phyloP scores from a whole-genome alignment of 1,140 invertebrate genomes.

The Macrostomum lignano region DNA sequence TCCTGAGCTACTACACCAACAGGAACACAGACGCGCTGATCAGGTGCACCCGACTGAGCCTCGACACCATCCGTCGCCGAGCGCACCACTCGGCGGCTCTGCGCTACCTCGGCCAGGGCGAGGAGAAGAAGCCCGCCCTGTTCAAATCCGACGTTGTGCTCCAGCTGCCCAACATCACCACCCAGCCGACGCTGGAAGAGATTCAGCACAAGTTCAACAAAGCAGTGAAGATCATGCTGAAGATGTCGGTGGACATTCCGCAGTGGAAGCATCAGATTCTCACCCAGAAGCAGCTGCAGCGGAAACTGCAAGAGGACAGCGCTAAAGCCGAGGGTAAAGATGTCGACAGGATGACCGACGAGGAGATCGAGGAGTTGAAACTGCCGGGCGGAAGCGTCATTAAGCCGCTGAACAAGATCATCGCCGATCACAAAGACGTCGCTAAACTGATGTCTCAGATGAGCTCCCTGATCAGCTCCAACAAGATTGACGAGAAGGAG shows the following conservation, averaged over 20 bases:
- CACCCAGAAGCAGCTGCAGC: constrained; percentile 22
- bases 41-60: constrained; percentile 25
- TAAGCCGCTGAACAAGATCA: constrained; percentile 23
- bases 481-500: constrained; percentile 20
- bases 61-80: constrained; percentile 25
- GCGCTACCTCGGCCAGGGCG: neutral
- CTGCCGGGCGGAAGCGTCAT: constrained; percentile 12
- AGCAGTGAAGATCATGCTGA: constrained; percentile 22
- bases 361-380: constrained; percentile 20
- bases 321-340: constrained; percentile 11
- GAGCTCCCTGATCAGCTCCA: constrained; percentile 22
- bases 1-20: constrained; percentile 24
- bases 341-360: constrained; percentile 13
- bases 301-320: constrained; percentile 7
- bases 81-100: constrained; percentile 12
- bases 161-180: constrained; percentile 53
- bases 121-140: constrained; percentile 6
- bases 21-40: constrained; percentile 26
- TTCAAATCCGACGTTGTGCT: constrained; percentile 38
- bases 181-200: constrained; percentile 58
- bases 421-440: constrained; percentile 28
- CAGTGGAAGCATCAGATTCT: constrained; percentile 22
- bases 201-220: constrained; percentile 35
- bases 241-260: constrained; percentile 21
- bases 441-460: constrained; percentile 26